Percentiles rank a stretch among this genome's conserved stretches.
Conservation (phyloP, 2,797 vertebrate genomes). For the Tenualosa thibaudeaui region DNA sequence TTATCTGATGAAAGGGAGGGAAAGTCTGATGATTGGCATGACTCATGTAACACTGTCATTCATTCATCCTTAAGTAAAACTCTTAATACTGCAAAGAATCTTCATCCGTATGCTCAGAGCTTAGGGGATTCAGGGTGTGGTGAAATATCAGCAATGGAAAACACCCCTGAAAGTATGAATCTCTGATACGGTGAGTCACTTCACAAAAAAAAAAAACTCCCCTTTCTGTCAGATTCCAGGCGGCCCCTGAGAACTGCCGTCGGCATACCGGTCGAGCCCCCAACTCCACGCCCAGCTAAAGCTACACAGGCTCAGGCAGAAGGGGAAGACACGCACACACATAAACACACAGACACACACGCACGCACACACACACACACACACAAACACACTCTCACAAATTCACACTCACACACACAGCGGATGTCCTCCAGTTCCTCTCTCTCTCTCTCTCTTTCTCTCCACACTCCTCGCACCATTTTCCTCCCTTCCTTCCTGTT, state of each 20-base stretch:
- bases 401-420: constrained; percentile 27
- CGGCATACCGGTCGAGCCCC: not conserved
- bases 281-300: not conserved
- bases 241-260: not conserved
- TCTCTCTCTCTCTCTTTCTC: constrained; percentile 36
- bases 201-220: not conserved
- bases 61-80: not conserved
- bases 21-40: not conserved
- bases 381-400: constrained; percentile 25
- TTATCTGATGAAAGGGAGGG: not conserved
- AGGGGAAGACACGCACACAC: not conserved
- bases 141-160: not conserved
- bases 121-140: constrained; percentile 1
- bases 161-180: constrained; percentile 8
- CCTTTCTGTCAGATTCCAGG: not conserved
- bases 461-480: constrained; percentile 40
- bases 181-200: not conserved
- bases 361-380: not conserved
- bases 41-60: not conserved
- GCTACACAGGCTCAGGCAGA: not conserved
- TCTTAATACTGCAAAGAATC: not conserved
- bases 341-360: not conserved
- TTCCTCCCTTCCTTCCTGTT: not conserved
- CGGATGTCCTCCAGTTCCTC: constrained; percentile 50
- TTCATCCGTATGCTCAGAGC: not conserved